These are phyloP conservation scores for Chymomyza fuscimana DNA, from an alignment of 2,888 invertebrate species.

Conservation along the genomic window DNA sequence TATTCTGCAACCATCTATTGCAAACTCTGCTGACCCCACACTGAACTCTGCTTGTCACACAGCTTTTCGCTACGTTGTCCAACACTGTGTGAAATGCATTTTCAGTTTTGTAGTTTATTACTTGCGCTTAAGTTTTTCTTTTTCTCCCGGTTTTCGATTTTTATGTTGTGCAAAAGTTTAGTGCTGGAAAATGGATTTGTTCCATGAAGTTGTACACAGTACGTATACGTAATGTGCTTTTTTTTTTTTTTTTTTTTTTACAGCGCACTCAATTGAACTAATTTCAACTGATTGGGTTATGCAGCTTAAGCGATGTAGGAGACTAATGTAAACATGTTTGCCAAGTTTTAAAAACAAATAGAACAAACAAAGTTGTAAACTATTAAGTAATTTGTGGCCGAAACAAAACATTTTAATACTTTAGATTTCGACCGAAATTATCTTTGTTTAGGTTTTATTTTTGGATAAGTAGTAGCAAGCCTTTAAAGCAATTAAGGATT, in stretches of 20 bases:
- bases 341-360: constrained; percentile 22
- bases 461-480: neutral
- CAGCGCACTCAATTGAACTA: constrained; percentile 39
- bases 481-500: neutral
- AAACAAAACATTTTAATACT: neutral
- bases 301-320: constrained; percentile 33
- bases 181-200: constrained; percentile 29
- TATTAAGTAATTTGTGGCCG: neutral
- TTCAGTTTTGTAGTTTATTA: constrained; percentile 63
- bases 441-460: neutral
- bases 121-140: constrained; percentile 52
- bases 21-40: neutral
- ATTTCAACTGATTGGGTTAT: constrained; percentile 44
- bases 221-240: neutral
- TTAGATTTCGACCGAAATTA: neutral
- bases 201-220: constrained; percentile 7
- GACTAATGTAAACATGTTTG: constrained; percentile 48
- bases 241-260: constrained; percentile 32
- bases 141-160: constrained; percentile 28
- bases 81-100: constrained; percentile 48
- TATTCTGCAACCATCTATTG: neutral
- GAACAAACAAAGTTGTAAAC: constrained; percentile 17
- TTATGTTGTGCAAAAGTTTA: constrained; percentile 38
- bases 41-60: neutral
- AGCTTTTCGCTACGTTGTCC: neutral